Evolutionary conservation across 2,797 vertebrate species (phyloP).

Genomic region (Anguilla megastoma): DNA sequence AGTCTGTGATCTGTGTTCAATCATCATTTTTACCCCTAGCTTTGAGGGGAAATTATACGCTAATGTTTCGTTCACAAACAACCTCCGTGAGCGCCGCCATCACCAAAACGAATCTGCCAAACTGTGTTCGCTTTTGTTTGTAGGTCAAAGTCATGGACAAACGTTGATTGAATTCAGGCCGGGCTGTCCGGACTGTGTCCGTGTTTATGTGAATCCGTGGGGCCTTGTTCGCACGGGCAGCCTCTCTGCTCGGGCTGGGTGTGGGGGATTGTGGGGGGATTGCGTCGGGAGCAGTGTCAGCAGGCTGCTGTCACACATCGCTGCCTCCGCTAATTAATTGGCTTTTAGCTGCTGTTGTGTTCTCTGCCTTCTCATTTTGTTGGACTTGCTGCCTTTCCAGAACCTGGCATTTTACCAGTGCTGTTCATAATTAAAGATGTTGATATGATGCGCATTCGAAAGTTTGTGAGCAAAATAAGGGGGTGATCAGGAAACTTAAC

Average conservation of each 20-base stretch:
- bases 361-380: constrained; percentile 67
- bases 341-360: constrained; percentile 75
- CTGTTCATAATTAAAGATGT: constrained; percentile 37
- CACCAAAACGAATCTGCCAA: neutral
- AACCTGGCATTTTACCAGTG: constrained; percentile 62
- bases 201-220: constrained; percentile 28
- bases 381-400: constrained; percentile 61
- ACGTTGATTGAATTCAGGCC: neutral
- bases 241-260: constrained; percentile 10
- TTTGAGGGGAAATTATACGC: neutral
- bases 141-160: neutral
- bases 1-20: neutral
- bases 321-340: constrained; percentile 78
- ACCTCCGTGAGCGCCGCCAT: neutral
- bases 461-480: neutral
- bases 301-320: constrained; percentile 77
- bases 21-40: neutral
- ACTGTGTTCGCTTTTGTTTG: neutral
- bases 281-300: constrained; percentile 77
- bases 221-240: constrained; percentile 59
- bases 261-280: constrained; percentile 51
- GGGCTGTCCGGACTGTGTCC: constrained; percentile 34
- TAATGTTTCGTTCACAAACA: neutral
- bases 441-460: constrained; percentile 16
- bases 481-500: constrained; percentile 14